Conservation (phyloP, 2,113 vertebrate species). For the Uropsilus gracilis region DNA sequence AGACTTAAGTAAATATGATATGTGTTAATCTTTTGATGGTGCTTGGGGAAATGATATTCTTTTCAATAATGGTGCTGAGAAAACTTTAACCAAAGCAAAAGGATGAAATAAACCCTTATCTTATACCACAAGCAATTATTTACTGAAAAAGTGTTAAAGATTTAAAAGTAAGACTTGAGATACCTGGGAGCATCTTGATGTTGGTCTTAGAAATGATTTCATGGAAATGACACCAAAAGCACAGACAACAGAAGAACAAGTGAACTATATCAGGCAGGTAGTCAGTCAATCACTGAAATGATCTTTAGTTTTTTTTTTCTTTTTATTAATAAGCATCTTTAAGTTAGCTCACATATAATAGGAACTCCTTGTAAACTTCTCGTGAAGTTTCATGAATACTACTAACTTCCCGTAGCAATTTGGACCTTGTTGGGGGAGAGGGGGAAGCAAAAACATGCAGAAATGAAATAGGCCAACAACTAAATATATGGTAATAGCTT, state of each 20-base stretch:
- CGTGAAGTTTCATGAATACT: neutral
- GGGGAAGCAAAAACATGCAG: neutral
- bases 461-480: neutral
- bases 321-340: neutral
- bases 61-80: neutral
- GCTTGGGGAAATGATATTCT: neutral
- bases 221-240: neutral
- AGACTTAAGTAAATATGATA: neutral
- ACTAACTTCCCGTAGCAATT: neutral
- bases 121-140: neutral
- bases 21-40: neutral
- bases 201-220: neutral
- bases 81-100: neutral
- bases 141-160: neutral
- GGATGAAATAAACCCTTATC: neutral
- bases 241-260: neutral
- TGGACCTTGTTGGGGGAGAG: neutral
- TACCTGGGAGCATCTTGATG: neutral
- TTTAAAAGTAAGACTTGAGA: conserved; percentile 12
- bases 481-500: neutral
- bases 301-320: neutral
- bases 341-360: neutral
- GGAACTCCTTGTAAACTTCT: neutral
- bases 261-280: neutral
- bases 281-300: neutral